Base-by-base conservation (phyloP, 2,888 invertebrate genomes). In the Caenorhabditis panamensis region DNA sequence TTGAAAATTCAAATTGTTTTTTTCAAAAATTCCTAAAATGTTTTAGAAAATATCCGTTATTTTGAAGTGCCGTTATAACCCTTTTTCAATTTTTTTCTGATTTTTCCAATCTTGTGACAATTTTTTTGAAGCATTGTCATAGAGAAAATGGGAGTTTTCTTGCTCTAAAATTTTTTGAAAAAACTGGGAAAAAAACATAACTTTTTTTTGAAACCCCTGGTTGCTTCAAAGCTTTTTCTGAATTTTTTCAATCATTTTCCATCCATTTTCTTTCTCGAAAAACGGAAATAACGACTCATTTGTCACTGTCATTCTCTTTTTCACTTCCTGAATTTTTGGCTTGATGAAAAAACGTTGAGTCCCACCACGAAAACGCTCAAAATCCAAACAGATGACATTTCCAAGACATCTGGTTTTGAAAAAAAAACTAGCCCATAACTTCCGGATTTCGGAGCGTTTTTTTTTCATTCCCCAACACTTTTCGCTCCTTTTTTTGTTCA, bases 181-280 rank as follows among this genome's bases (percentile, higher is more conserved):
- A 41, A 41, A 41, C 3, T 41, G 9, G 13, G 41, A 41, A 41
- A 41, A 41, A 13, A 11, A 2, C 36, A n/a, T n/a, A n/a, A n/a
- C n/a, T n/a, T n/a, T n/a, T n/a, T n/a, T n/a, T n/a, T n/a, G n/a
- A n/a, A n/a, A n/a, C n/a, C n/a, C n/a, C n/a, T n/a, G n/a, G n/a
- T n/a, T n/a, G n/a, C n/a, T n/a, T n/a, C n/a, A n/a, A n/a, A n/a
- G n/a, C n/a, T n/a, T n/a, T n/a, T n/a, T 41, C 9, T 20, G 37
- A 41, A 59, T 41, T 59, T 41, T 59, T 37, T 59, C 22, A 24
- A 59, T 16, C 37, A 37, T 37, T 37, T 37, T n/a, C n/a, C n/a
- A n/a, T n/a, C n/a, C n/a, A n/a, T n/a, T n/a, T n/a, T n/a, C n/a
- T n/a, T n/a, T n/a, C 41, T 41, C 13, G 31, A 31, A 31, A 31